Evolutionary conservation across 2,888 invertebrate genomes (phyloP).

Genomic region (Taphrorychus bicolor): DNA sequence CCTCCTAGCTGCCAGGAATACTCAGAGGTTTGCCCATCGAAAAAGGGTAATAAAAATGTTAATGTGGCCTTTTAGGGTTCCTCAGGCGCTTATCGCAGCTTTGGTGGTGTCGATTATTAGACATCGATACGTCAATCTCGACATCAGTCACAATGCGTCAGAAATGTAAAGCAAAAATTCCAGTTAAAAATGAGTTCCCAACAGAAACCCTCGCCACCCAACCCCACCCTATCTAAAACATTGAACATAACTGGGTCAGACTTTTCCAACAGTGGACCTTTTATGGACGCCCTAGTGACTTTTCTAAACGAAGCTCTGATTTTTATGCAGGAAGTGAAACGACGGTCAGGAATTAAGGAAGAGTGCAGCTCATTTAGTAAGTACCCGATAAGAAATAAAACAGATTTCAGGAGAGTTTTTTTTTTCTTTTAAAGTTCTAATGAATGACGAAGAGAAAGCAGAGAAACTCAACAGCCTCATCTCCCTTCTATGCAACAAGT

Average conservation of each 20-base stretch:
- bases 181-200: not conserved
- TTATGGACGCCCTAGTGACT: conserved; percentile 24
- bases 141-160: too few species aligned
- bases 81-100: not conserved
- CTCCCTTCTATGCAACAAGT: too few species aligned
- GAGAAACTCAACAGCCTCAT: too few species aligned
- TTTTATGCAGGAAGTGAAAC: conserved; percentile 20
- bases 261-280: conserved; percentile 12
- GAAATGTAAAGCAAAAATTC: not conserved
- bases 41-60: not conserved
- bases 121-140: too few species aligned
- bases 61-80: not conserved
- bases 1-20: conserved; percentile 9
- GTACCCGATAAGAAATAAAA: too few species aligned
- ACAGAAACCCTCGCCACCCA: too few species aligned
- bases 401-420: too few species aligned
- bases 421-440: conserved; percentile 15
- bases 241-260: not conserved
- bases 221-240: too few species aligned
- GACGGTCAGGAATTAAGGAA: conserved; percentile 6
- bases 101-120: not conserved
- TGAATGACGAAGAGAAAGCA: conserved; percentile 23
- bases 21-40: not conserved
- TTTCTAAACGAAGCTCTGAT: conserved; percentile 23
- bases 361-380: too few species aligned